Percentiles rank a stretch among this genome's conserved stretches.
phyloP scores from a whole-genome alignment of 2,113 vertebrate genomes.

The Arizona elegans region DNA sequence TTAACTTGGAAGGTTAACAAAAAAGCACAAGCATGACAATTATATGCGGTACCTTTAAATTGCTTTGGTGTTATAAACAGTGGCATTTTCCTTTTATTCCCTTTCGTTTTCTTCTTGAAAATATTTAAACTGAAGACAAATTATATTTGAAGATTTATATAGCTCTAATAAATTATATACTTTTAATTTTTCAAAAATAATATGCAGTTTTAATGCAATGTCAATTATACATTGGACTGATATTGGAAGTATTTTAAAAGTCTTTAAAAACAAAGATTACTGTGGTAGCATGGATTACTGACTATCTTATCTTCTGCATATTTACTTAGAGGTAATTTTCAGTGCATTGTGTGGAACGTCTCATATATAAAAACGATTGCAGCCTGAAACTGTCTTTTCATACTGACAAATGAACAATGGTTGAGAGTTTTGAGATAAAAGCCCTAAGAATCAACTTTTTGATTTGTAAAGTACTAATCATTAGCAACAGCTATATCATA shows the following conservation, averaged over 20 bases:
- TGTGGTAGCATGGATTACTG: conserved; percentile 53
- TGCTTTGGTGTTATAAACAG: conserved; percentile 73
- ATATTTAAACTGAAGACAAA: conserved; percentile 67
- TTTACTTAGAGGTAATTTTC: background rate
- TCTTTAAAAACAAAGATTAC: background rate
- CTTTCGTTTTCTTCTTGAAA: conserved; percentile 50
- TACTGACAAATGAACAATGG: conserved; percentile 58
- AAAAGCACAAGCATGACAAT: conserved; percentile 75
- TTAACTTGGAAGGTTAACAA: conserved; percentile 51
- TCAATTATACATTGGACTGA: conserved; percentile 66
- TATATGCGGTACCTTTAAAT: conserved; percentile 64
- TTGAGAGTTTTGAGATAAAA: conserved; percentile 64
- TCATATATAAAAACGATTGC: background rate
- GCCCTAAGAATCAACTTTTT: conserved; percentile 62
- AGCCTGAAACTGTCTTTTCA: conserved; percentile 64
- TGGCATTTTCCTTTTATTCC: conserved; percentile 31
- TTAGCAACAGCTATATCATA: conserved; percentile 61
- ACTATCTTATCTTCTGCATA: background rate
- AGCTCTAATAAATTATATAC: conserved; percentile 71
- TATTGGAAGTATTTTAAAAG: conserved; percentile 53
- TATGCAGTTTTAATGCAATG: conserved; percentile 67
- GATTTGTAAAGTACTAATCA: conserved; percentile 72
- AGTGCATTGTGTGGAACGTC: background rate
- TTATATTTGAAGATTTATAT: conserved; percentile 73
- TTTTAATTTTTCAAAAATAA: conserved; percentile 65